Evolutionary conservation across 35 echinoderm and acorn worm genomes (phyloP).

Genomic region (Patiria miniata): DNA sequence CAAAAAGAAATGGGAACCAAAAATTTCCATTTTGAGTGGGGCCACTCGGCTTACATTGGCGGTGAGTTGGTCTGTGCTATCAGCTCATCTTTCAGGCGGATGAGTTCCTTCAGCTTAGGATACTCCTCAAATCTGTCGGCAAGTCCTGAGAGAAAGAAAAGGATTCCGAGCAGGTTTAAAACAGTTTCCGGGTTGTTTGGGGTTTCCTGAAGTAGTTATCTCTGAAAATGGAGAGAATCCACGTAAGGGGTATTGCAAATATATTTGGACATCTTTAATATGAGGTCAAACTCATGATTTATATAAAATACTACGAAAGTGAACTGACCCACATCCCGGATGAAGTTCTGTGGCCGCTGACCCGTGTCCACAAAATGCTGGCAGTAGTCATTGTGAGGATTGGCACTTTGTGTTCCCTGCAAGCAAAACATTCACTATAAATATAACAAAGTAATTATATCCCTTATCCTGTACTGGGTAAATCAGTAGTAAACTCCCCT

Average conservation of each 20-base stretch:
- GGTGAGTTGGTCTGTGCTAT: conserved; percentile 84
- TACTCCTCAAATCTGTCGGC: conserved; percentile 98
- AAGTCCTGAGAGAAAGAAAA: conserved; percentile 65
- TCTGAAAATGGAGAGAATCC: too few relatives aligned
- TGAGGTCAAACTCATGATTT: too few relatives aligned
- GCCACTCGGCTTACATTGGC: conserved; percentile 99
- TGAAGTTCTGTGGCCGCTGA: conserved; percentile 95
- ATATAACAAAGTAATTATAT: not conserved
- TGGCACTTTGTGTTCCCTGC: conserved; percentile 99
- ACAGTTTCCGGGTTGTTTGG: too few relatives aligned
- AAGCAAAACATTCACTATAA: conserved; percentile 1
- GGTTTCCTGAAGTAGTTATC: too few relatives aligned
- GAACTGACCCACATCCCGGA: conserved; percentile 91
- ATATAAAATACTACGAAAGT: too few relatives aligned
- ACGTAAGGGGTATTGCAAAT: too few relatives aligned
- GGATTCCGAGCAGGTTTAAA: not conserved
- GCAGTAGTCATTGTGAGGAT: conserved; percentile 97
- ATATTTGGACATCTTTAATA: too few relatives aligned
- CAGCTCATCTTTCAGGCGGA: conserved; percentile 89
- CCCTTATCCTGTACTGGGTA: not conserved
- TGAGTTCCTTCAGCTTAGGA: conserved; percentile 95
- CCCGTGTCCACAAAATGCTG: conserved; percentile 98
- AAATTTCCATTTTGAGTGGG: too few relatives aligned
- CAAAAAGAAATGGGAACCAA: too few relatives aligned
- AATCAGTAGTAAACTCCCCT: not conserved